A percentile compares a stretch with the other conserved stretches of the same genome.
These are phyloP conservation scores for Scophthalmus maximus DNA, from an alignment of 2,113 vertebrate species.

Conservation along the genomic window DNA sequence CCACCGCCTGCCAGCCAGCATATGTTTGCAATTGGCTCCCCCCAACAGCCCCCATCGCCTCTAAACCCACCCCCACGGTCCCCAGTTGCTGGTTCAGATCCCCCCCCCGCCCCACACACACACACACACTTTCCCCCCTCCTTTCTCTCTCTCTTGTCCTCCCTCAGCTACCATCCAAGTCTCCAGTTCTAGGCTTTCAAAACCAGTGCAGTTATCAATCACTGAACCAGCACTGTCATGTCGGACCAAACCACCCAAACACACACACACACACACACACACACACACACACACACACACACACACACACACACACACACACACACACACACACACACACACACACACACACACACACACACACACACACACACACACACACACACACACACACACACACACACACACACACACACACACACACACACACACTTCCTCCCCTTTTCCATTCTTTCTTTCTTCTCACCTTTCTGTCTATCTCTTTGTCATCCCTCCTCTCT, in stretches of 20 bases:
- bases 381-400: slow-evolving; percentile 71
- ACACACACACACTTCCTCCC: slow-evolving; percentile 28
- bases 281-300: too few relatives aligned
- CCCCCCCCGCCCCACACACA: slow-evolving; percentile 25
- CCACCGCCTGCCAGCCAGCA: slow-evolving; percentile 96
- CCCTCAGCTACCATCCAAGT: slow-evolving; percentile 91
- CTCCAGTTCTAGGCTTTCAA: slow-evolving; percentile 94
- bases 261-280: too few relatives aligned
- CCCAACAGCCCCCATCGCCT: slow-evolving; percentile 74
- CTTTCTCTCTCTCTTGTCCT: slow-evolving; percentile 57
- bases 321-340: slow-evolving; percentile 80
- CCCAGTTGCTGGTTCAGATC: slow-evolving; percentile 68
- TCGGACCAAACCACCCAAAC: slow-evolving; percentile 88
- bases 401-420: slow-evolving; percentile 83
- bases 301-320: slow-evolving; percentile 78
- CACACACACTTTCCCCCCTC: slow-evolving; percentile 32
- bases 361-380: slow-evolving; percentile 84
- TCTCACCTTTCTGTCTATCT: slow-evolving; percentile 27
- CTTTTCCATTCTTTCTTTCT: slow-evolving; percentile 23
- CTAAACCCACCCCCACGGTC: slow-evolving; percentile 54
- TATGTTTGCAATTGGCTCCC: slow-evolving; percentile 98
- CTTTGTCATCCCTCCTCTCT: slow-evolving; percentile 41
- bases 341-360: slow-evolving; percentile 71
- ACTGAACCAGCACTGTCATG: slow-evolving; percentile 91
- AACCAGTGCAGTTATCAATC: slow-evolving; percentile 97